A percentile compares a stretch with the other conserved stretches of the same genome.
Evolutionary conservation across 2,888 invertebrate species (phyloP).

Genomic region (Cosmia trapezina): DNA sequence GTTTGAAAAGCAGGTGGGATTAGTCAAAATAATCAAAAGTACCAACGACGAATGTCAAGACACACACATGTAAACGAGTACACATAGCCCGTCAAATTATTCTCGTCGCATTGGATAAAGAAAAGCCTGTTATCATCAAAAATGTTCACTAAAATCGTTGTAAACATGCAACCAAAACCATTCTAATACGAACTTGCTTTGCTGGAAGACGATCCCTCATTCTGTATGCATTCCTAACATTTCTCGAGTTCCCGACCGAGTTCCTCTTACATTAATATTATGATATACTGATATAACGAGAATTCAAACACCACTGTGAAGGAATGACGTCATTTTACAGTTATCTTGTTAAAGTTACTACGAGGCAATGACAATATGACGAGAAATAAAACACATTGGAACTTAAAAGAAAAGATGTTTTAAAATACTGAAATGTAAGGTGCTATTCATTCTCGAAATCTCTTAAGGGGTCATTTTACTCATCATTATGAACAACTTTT

Average conservation of each 20-base stretch:
- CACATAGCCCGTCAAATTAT: not conserved
- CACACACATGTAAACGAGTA: not conserved
- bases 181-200: conserved; percentile 8
- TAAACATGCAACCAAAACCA: conserved; percentile 19
- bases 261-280: conserved; percentile 29
- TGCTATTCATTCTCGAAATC: too few relatives aligned
- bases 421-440: not conserved
- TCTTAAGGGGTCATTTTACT: too few relatives aligned
- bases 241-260: conserved; percentile 15
- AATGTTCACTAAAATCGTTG: conserved; percentile 12
- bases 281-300: not conserved
- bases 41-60: not conserved
- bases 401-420: not conserved
- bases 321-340: not conserved
- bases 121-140: not conserved
- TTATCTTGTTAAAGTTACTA: conserved; percentile 13
- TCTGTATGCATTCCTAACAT: conserved; percentile 21
- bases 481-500: too few relatives aligned
- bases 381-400: not conserved
- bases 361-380: not conserved
- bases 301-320: conserved; percentile 17
- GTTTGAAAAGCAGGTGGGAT: too few relatives aligned
- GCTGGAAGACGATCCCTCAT: conserved; percentile 20
- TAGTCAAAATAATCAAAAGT: conserved; percentile 8
- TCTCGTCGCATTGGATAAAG: not conserved